phyloP scores from a whole-genome alignment of 2,113 vertebrate genomes.

The Onychostoma macrolepis region DNA sequence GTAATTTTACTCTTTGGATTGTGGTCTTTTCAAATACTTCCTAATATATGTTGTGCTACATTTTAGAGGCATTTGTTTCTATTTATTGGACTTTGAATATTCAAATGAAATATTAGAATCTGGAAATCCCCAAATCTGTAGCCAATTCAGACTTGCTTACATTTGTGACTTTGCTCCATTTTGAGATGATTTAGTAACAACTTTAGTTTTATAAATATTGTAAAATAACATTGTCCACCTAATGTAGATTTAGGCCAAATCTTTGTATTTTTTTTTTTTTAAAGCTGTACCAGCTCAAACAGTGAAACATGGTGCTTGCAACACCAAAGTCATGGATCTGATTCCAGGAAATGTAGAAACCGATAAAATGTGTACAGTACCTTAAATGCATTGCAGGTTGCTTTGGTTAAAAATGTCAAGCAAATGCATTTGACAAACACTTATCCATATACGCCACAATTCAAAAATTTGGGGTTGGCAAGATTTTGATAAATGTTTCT shows the following conservation, averaged over 20 bases:
- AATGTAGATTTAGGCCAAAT: not conserved
- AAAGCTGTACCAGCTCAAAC: not conserved
- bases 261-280: not conserved
- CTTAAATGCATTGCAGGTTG: not conserved
- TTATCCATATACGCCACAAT: no score
- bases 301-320: not conserved
- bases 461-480: no score
- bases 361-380: not conserved
- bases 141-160: not conserved
- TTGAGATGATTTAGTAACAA: not conserved
- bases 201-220: constrained; percentile 8
- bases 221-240: constrained; percentile 1
- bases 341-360: not conserved
- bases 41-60: not conserved
- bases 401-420: no score
- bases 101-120: constrained; percentile 8
- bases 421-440: not conserved
- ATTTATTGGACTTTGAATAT: not conserved
- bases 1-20: not conserved
- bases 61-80: not conserved
- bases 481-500: no score
- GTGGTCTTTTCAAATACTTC: not conserved
- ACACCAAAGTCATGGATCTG: not conserved
- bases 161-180: not conserved
- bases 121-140: constrained; percentile 2